Evolutionary conservation across 2,113 vertebrate species (phyloP).

Genomic region (Suncus etruscus): DNA sequence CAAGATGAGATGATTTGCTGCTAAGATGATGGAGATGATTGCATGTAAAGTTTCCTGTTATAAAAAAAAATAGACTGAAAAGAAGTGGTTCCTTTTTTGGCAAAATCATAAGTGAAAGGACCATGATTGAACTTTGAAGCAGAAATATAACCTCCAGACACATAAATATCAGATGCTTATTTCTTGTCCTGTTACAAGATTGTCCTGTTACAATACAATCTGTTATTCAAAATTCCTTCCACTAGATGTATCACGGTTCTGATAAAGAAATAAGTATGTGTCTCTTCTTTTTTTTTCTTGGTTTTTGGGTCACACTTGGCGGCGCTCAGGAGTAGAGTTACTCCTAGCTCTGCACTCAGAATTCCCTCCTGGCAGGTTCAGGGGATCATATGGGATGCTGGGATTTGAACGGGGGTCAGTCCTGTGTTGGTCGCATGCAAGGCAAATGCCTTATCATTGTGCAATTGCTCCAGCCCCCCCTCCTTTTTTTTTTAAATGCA

Average conservation of each 20-base stretch:
- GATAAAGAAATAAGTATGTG: background rate
- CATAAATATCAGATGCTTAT: background rate
- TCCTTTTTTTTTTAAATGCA: too few species aligned
- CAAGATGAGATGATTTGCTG: background rate
- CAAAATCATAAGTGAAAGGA: background rate
- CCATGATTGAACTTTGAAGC: background rate
- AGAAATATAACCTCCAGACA: background rate
- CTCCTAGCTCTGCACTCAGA: too few species aligned
- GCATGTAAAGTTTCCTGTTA: background rate
- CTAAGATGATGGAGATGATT: background rate
- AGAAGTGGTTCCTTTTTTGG: background rate
- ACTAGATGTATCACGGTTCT: background rate
- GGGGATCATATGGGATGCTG: too few species aligned
- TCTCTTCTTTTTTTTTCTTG: background rate
- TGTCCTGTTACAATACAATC: background rate
- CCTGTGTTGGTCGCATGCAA: too few species aligned
- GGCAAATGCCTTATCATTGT: too few species aligned
- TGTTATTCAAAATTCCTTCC: background rate
- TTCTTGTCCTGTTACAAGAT: background rate
- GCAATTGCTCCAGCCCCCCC: too few species aligned
- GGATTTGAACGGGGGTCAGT: too few species aligned
- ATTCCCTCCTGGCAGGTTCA: too few species aligned
- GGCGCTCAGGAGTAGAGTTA: too few species aligned
- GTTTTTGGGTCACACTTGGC: too few species aligned
- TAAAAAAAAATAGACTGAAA: background rate